Evolutionary conservation across 2,113 vertebrate species (phyloP).

Genomic region (Cyprinus carpio): DNA sequence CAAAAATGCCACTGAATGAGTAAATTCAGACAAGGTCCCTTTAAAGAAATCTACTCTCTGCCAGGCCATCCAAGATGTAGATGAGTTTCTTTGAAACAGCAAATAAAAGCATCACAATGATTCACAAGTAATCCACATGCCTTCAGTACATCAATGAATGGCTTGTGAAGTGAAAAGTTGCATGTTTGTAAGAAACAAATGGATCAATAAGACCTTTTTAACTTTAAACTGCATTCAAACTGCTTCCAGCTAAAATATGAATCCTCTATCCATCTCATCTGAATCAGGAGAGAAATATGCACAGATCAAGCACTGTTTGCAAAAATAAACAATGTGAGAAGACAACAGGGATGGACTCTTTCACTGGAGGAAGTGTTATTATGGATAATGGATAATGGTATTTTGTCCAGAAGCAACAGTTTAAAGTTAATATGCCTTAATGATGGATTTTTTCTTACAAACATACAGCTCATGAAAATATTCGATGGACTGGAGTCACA

Average conservation of each 20-base stretch:
- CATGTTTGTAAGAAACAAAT: background rate
- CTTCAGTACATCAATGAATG: too few relatives aligned
- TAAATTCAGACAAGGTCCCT: background rate
- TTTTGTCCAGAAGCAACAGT: background rate
- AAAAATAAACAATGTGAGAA: too few relatives aligned
- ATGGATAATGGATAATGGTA: background rate
- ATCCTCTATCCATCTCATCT: background rate
- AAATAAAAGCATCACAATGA: too few relatives aligned
- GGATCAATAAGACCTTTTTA: background rate
- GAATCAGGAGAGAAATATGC: too few relatives aligned
- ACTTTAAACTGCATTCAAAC: background rate
- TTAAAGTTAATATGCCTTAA: background rate
- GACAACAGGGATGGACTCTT: too few relatives aligned
- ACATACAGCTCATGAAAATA: background rate
- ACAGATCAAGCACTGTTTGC: too few relatives aligned
- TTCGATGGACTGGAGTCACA: background rate
- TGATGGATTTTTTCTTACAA: background rate
- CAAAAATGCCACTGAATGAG: background rate
- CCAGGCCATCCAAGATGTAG: background rate
- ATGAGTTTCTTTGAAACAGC: background rate
- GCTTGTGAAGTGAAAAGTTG: background rate
- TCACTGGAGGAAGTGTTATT: background rate
- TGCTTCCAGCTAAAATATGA: background rate
- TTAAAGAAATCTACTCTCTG: too few relatives aligned
- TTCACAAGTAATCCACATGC: background rate